Evolutionary conservation across 2,113 vertebrate species (phyloP).

Genomic region (Dunckerocampus dactyliophorus): DNA sequence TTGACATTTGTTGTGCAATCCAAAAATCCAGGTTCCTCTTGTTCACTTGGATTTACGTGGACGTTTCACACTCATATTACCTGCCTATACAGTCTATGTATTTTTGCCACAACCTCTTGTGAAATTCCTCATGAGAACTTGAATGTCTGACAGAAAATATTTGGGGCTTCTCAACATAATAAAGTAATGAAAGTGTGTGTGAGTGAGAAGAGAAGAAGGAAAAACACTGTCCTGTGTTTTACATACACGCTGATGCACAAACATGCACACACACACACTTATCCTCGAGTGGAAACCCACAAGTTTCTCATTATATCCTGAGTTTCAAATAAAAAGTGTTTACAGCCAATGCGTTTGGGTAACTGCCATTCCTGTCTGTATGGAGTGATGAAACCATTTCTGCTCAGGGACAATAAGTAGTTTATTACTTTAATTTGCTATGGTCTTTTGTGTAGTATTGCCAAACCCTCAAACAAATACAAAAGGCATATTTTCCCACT

Average conservation of each 20-base stretch:
- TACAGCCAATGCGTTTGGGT: slow-evolving; percentile 65
- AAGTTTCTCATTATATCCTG: slow-evolving; percentile 70
- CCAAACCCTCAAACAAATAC: slow-evolving; percentile 49
- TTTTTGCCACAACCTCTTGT: slow-evolving; percentile 52
- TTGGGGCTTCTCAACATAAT: slow-evolving; percentile 62
- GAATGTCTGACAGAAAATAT: slow-evolving; percentile 68
- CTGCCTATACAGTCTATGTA: slow-evolving; percentile 63
- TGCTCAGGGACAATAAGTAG: slow-evolving; percentile 57
- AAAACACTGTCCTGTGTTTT: slow-evolving; percentile 15
- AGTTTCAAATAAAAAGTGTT: slow-evolving; percentile 70
- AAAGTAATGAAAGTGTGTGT: slow-evolving; percentile 49
- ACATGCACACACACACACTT: slow-evolving; percentile 17
- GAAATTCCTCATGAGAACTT: slow-evolving; percentile 67
- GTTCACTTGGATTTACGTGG: slow-evolving; percentile 11
- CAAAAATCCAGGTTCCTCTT: not conserved
- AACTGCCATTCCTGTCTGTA: slow-evolving; percentile 62
- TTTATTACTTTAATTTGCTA: slow-evolving; percentile 68
- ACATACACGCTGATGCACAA: slow-evolving; percentile 13
- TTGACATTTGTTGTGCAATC: not conserved
- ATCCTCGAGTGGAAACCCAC: slow-evolving; percentile 59
- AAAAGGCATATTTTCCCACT: slow-evolving; percentile 53
- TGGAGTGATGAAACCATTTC: slow-evolving; percentile 55
- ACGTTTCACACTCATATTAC: slow-evolving; percentile 55
- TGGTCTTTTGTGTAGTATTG: slow-evolving; percentile 54
- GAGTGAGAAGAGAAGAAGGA: slow-evolving; percentile 13